Evolutionary conservation across 2,113 vertebrate species (phyloP).

Genomic region (Microtus richardsoni): DNA sequence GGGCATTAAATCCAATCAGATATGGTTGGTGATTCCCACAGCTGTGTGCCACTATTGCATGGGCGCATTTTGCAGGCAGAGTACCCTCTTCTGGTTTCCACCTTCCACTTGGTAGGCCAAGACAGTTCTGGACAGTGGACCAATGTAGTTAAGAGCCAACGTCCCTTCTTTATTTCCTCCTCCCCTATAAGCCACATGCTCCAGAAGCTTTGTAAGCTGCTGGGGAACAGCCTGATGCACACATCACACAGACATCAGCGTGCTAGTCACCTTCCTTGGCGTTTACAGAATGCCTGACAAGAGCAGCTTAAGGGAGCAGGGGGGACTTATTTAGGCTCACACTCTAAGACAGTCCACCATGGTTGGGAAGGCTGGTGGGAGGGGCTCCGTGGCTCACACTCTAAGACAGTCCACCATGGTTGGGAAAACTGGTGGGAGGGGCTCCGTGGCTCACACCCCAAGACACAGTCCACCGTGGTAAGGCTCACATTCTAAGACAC

Average conservation of each 20-base stretch:
- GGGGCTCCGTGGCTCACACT: not conserved
- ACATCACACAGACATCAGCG: not conserved
- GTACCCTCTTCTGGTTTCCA: not conserved
- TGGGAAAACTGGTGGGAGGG: too few relatives aligned
- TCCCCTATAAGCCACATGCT: not conserved
- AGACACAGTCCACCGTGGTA: rapidly evolving
- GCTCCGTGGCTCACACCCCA: not conserved
- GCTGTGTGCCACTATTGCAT: too few relatives aligned
- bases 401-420: too few relatives aligned
- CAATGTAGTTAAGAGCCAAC: not conserved
- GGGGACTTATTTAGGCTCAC: not conserved
- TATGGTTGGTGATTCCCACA: not conserved
- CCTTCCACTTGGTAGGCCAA: not conserved
- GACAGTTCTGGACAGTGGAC: not conserved
- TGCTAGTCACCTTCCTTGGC: not conserved
- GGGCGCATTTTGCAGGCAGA: not conserved
- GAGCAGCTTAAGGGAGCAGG: not conserved
- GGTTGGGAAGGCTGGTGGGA: too few relatives aligned
- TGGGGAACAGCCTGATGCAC: too few relatives aligned
- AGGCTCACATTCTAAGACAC: too few relatives aligned
- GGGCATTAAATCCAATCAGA: not conserved
- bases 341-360: too few relatives aligned
- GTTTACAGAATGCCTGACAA: not conserved
- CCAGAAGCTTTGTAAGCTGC: not conserved
- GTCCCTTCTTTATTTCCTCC: too few relatives aligned